Evolutionary conservation across 2,797 vertebrate species (phyloP), one percentile per base, ranked within the genome.

Genomic region (Varecia variegata): DNA sequence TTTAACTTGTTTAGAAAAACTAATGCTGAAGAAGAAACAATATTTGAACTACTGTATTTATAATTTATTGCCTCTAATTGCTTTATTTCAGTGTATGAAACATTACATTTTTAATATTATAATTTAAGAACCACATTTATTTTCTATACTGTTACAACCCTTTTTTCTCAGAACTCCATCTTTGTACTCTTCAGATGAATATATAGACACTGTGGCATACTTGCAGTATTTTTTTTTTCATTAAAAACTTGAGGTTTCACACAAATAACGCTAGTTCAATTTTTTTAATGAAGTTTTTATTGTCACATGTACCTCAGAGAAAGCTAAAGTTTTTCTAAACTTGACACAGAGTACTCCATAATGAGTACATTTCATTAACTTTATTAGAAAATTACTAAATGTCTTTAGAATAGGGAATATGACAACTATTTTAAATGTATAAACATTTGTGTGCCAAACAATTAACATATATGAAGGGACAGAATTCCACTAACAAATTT

Each of bases 181-280:
- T 99, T 99, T 99, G 98, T 98, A 98, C 98, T 98, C 97, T 98
- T 98, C 98, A 98, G 96, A 98, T 97, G 98, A 98, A 98, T 97
- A 97, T 98, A 97, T 97, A 98, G 97, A 98, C 98, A 98, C 98
- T 98, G 97, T 98, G 98, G 97, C 97, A 98, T 98, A 98, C 96
- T 98, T 98, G 95, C 97, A 98, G 98, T 98, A 97, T 98, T 99
- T 98, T 98, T 98, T 98, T 98, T 99, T 98, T 98, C 98, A 99
- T 99, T 98, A 98, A 98, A 98, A 98, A 98, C 94, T 98, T 98
- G 94, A 98, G 98, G 97, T 98, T 98, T 98, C 98, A 98, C 97
- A 98, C 96, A 98, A 97, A 96, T 52, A 83, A 91, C 47, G 77
- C 82, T 95, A 84, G 96, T 97, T 97, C 62, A 47, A 0, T 98